Percentiles rank a stretch among this genome's conserved stretches.
Evolutionary conservation across 2,113 vertebrate genomes (phyloP).

Genomic region (Galbula dea): DNA sequence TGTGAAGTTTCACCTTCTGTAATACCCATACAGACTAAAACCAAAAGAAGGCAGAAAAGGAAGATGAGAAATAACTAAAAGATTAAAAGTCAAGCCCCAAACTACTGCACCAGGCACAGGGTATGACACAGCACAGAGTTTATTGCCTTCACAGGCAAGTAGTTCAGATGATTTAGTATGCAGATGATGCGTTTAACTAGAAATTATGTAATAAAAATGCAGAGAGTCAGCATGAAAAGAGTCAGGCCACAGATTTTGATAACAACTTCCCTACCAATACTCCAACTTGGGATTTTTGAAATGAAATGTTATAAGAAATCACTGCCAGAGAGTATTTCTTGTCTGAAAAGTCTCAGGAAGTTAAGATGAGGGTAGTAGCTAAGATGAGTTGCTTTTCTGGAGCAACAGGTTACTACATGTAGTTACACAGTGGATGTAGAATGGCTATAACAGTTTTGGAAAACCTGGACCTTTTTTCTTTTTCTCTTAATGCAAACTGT

Average conservation of each 20-base stretch:
- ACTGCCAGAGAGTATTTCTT: not conserved
- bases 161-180: not conserved
- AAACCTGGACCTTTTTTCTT: not conserved
- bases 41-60: not conserved
- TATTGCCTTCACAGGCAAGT: not conserved
- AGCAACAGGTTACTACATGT: not conserved
- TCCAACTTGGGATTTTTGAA: not conserved
- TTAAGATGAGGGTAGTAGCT: not conserved
- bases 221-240: not conserved
- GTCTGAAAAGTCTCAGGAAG: not conserved
- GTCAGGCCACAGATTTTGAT: not conserved
- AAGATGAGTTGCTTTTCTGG: not conserved
- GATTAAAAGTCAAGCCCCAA: not conserved
- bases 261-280: not conserved
- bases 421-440: rapidly evolving
- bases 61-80: not conserved
- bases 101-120: not conserved
- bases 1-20: not conserved
- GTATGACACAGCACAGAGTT: not conserved
- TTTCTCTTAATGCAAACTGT: not conserved
- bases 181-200: not conserved
- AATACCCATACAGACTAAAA: not conserved
- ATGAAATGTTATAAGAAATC: not conserved
- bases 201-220: not conserved
- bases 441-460: not conserved